Evolutionary conservation across 2,797 vertebrate genomes (phyloP), one percentile per base, ranked within the genome.

Genomic region (Peromyscus eremicus): DNA sequence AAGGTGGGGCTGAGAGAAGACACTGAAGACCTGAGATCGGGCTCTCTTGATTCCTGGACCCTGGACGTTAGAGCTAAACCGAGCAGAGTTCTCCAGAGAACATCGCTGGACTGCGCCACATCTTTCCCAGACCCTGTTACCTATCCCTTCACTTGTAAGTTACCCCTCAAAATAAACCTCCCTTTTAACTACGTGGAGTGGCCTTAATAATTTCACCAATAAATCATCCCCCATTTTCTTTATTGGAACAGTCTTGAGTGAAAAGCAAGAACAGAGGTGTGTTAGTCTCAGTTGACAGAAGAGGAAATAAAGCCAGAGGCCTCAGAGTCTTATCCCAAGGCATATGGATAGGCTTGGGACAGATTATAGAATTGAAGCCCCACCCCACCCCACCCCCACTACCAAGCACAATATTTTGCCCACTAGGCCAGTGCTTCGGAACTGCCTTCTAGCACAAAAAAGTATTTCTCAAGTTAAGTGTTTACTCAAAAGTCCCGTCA

Each of bases 191-290:
- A 46, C 4, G 43, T 46, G 43, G 43, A 46, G 43, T 46, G 43
- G 43, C 43, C 43, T 46, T 46, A 46, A 46, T 46, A 46, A 46
- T 46, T 46, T 46, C 43, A 46, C 43, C 43, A 46, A 46, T 46
- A 46, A 46, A 46, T 46, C 88, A 89, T 87, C 84, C 57, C n/a
- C 43, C 85, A 86, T 46, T 81, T 71, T 11, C 77, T 71, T 87
- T 68, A 95, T 84, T 60, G 76, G 89, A 88, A 89, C 57, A 75
- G 92, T 88, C 89, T 94, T 62, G 37, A 97, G 49, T 97, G 66
- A 90, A 73, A 90, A 96, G 89, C 84, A 64, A 71, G 84, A 85
- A 87, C 46, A 85, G 76, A 79, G 43, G n/a, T 77, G 46, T 87
- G 91, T 94, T 83, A 40, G 34, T 91, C 73, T 92, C 79, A 8